Base-by-base conservation (phyloP, 2,797 vertebrate species). In the Urophycis tenuis region DNA sequence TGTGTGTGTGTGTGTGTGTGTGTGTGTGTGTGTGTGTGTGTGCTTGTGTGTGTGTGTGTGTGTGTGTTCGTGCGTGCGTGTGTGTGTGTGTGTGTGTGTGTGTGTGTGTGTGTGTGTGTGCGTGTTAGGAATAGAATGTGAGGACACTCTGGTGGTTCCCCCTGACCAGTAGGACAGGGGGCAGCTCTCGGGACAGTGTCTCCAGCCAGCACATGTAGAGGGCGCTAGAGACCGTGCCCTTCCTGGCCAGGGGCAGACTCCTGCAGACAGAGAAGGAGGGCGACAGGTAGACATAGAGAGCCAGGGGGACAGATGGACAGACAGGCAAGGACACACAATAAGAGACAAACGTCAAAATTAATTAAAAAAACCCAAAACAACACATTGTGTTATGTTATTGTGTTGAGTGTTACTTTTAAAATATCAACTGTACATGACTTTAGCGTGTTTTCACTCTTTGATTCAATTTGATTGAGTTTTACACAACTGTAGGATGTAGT, bases 81-180 rank as follows among this genome's bases (percentile, higher is more conserved):
- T 33, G 74, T 74, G 45, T 71, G 39, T 45, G 30, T 33, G 36
- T 71, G 39, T 41, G 36, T 30, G 34, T 69, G 74, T 76, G 75
- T 75, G 64, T 76, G 36, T 76, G 75, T 76, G 73, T 15, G 22
- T 60, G 72, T 77, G 72, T 77, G 79, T 74, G 77, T 76, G 74
- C 39, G 74, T 77, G 81, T 94, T 95, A 99, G 5, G 97, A 99
- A 89, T 99, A 98, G 90, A 99, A 99, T 80, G 97, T 99, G 80
- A 99, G 95, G 79, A 98, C 97, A 0, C 97, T 99, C 93, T 99
- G 97, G 83, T 99, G 97, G 89, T 99, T 99, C 75, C 97, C 97
- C 84, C 97, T 93, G 35, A 99, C 96, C 73, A 99, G 93, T 22
- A 98, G 94, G 83, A 96, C 89, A 0, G 96, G 96, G 0, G 97